These are phyloP conservation scores for Achroia grisella DNA, from an alignment of 1,140 invertebrate genomes.

Conservation along the genomic window DNA sequence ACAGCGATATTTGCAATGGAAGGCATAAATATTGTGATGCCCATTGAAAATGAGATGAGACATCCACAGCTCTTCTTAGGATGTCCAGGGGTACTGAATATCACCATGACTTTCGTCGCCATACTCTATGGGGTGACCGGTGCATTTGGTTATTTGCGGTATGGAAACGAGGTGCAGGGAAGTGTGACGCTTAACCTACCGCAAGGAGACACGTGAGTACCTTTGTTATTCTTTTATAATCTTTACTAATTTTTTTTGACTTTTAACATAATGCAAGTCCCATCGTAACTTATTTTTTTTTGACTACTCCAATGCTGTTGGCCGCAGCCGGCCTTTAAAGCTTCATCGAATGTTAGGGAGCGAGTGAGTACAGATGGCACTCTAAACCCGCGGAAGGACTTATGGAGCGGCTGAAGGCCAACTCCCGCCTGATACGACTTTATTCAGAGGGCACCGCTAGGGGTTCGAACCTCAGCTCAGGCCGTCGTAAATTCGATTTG, in stretches of 20 bases:
- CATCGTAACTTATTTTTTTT: too few species aligned
- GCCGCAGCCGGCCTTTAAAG: too few species aligned
- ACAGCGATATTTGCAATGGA: constrained; percentile 87
- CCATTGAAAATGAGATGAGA: constrained; percentile 90
- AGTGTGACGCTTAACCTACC: constrained; percentile 83
- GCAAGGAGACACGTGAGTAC: constrained; percentile 73
- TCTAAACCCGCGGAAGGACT: too few species aligned
- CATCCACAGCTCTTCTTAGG: constrained; percentile 84
- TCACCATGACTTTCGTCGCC: constrained; percentile 84
- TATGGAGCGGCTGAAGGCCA: too few species aligned
- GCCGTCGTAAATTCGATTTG: too few species aligned
- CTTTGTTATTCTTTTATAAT: background rate
- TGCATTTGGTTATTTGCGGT: constrained; percentile 87
- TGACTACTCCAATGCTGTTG: too few species aligned
- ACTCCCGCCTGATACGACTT: too few species aligned
- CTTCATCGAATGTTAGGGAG: too few species aligned
- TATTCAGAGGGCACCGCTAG: too few species aligned
- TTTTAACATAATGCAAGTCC: too few species aligned
- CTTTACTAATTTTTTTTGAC: background rate
- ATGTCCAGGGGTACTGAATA: constrained; percentile 86
- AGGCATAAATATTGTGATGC: constrained; percentile 87
- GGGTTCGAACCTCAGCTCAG: too few species aligned
- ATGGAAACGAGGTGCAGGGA: constrained; percentile 77
- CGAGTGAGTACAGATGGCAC: too few species aligned
- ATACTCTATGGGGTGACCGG: constrained; percentile 83